These are phyloP conservation scores for Leptocoma aspasia DNA, from an alignment of 2,113 vertebrate genomes.

Conservation along the genomic window DNA sequence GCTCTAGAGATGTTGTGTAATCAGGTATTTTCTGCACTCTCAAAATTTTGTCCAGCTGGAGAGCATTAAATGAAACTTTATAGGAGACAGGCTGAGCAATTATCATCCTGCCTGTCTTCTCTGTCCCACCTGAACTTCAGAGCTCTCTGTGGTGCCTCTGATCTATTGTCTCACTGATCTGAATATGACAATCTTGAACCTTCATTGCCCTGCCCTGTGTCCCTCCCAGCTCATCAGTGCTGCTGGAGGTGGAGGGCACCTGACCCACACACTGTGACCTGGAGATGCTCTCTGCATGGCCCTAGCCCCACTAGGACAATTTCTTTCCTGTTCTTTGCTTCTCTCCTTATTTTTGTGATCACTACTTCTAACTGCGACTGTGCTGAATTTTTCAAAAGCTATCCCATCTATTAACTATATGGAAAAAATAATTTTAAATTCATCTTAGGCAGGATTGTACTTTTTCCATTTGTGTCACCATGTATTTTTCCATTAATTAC, in stretches of 20 bases:
- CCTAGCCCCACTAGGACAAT: background rate
- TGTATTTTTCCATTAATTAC: background rate
- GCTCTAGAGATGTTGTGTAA: background rate
- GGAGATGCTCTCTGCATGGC: background rate
- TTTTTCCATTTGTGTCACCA: background rate
- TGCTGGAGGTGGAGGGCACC: background rate
- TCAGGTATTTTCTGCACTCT: background rate
- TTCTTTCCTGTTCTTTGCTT: background rate
- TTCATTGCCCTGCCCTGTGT: background rate
- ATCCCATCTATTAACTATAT: background rate
- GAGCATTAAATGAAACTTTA: background rate
- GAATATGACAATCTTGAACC: fast-evolving
- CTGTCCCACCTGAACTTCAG: background rate
- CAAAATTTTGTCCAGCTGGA: background rate
- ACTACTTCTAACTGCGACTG: background rate
- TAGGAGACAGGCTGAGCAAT: background rate
- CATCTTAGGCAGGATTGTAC: background rate
- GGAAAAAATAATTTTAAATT: background rate
- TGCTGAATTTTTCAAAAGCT: background rate
- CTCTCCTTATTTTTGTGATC: background rate
- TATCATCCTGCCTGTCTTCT: background rate
- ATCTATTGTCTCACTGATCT: background rate
- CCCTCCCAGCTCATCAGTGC: background rate
- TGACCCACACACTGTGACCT: fast-evolving
- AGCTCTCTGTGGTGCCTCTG: background rate